These are phyloP conservation scores for Paedocypris sp. DNA, from an alignment of 2,113 vertebrate species.

Conservation along the genomic window DNA sequence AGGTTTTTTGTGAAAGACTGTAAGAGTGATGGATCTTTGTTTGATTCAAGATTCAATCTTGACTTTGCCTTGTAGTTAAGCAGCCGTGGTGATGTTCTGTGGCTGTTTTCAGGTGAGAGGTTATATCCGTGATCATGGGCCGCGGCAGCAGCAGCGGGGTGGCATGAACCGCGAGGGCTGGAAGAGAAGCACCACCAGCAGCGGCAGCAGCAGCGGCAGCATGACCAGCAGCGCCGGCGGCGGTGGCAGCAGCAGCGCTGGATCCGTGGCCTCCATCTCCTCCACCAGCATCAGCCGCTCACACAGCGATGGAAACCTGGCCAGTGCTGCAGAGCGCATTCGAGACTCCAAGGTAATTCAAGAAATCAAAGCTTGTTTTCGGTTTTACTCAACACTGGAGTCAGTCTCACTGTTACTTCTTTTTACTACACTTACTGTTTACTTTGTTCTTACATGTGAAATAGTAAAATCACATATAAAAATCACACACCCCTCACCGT, in stretches of 20 bases:
- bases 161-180: slow-evolving; percentile 84
- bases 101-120: slow-evolving; percentile 71
- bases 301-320: slow-evolving; percentile 91
- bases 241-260: slow-evolving; percentile 73
- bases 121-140: slow-evolving; percentile 86
- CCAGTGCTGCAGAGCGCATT: slow-evolving; percentile 89
- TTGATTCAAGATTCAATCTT: too few relatives aligned
- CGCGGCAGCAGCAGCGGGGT: slow-evolving; percentile 82
- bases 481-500: too few relatives aligned
- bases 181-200: slow-evolving; percentile 82
- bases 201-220: slow-evolving; percentile 80
- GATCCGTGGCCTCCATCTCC: slow-evolving; percentile 68
- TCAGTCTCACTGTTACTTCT: too few relatives aligned
- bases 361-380: background rate
- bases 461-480: too few relatives aligned
- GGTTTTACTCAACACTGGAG: too few relatives aligned
- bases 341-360: slow-evolving; percentile 89
- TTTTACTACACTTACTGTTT: too few relatives aligned
- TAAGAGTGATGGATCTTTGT: too few relatives aligned
- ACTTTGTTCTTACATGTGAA: too few relatives aligned
- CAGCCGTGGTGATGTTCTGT: too few relatives aligned
- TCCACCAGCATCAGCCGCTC: slow-evolving; percentile 90
- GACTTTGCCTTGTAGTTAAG: too few relatives aligned
- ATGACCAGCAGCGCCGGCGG: slow-evolving; percentile 90
- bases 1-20: too few relatives aligned